phyloP scores from a whole-genome alignment of 1,140 invertebrate genomes.

The Drepana arcuata region DNA sequence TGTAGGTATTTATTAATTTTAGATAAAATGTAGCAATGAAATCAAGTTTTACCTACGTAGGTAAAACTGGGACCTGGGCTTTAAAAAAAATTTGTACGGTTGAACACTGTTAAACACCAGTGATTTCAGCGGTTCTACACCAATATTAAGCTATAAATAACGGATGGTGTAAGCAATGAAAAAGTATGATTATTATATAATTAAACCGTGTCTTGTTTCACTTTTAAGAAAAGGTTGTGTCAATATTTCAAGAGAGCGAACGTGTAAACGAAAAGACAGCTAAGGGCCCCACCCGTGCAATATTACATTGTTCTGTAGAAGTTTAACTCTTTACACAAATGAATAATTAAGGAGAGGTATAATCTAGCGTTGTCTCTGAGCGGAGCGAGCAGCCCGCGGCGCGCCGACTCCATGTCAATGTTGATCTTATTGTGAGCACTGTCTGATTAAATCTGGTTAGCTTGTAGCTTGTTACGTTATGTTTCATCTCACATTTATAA shows the following conservation, averaged over 20 bases:
- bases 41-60: too few relatives aligned
- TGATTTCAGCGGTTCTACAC: too few relatives aligned
- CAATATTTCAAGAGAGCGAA: constrained; percentile 9
- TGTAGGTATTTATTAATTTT: too few relatives aligned
- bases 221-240: constrained; percentile 3
- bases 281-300: constrained; percentile 24
- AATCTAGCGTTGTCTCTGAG: constrained; percentile 39
- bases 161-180: too few relatives aligned
- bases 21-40: too few relatives aligned
- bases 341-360: constrained; percentile 56
- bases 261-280: constrained; percentile 43
- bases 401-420: constrained; percentile 25
- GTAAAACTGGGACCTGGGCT: too few relatives aligned
- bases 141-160: too few relatives aligned
- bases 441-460: constrained; percentile 48
- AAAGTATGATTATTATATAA: too few relatives aligned
- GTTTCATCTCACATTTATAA: constrained; percentile 39
- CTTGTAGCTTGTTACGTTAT: constrained; percentile 28
- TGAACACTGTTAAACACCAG: too few relatives aligned
- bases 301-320: constrained; percentile 26
- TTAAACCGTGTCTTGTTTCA: not conserved
- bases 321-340: constrained; percentile 61
- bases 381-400: constrained; percentile 13
- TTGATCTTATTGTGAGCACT: constrained; percentile 44
- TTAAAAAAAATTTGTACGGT: too few relatives aligned